A percentile compares a stretch with the other conserved stretches of the same genome.
These are phyloP conservation scores for Stenodera caucasica DNA, from an alignment of 2,888 invertebrate genomes.

Conservation along the genomic window DNA sequence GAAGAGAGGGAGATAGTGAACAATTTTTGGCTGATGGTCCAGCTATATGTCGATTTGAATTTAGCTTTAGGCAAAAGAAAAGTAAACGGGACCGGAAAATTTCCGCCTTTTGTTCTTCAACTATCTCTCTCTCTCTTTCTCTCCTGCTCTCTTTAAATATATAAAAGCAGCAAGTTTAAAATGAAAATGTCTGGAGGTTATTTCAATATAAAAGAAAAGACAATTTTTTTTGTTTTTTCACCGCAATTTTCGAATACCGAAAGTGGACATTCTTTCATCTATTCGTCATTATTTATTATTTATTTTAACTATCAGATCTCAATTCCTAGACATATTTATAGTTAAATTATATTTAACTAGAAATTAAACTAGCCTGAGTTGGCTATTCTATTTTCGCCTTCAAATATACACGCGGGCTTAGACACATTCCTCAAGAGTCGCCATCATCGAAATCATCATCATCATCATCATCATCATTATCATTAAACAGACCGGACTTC, in stretches of 20 bases:
- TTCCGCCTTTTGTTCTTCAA: slow-evolving; percentile 25
- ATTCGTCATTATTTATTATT: neutral
- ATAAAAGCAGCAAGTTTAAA: slow-evolving; percentile 20
- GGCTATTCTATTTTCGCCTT: slow-evolving; percentile 17
- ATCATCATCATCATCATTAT: too few species aligned
- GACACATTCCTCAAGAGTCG: slow-evolving; percentile 21
- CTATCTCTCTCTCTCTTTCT: too few species aligned
- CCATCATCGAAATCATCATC: neutral
- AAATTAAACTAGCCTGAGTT: slow-evolving; percentile 26
- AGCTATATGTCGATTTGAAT: neutral
- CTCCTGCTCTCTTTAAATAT: too few species aligned
- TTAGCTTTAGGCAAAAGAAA: neutral
- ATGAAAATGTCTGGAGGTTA: slow-evolving; percentile 28
- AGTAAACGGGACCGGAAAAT: slow-evolving; percentile 4
- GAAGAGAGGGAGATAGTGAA: neutral
- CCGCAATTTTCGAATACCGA: neutral
- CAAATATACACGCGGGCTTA: slow-evolving; percentile 5
- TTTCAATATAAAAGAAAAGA: slow-evolving; percentile 28
- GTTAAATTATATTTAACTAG: slow-evolving; percentile 28
- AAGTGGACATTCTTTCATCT: neutral
- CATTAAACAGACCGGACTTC: too few species aligned
- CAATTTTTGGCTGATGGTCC: neutral
- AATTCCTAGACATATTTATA: slow-evolving; percentile 23
- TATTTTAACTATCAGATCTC: neutral
- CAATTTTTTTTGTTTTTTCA: neutral